phyloP scores from a whole-genome alignment of 2,797 vertebrate species.

The Hyperoplus lanceolatus region DNA sequence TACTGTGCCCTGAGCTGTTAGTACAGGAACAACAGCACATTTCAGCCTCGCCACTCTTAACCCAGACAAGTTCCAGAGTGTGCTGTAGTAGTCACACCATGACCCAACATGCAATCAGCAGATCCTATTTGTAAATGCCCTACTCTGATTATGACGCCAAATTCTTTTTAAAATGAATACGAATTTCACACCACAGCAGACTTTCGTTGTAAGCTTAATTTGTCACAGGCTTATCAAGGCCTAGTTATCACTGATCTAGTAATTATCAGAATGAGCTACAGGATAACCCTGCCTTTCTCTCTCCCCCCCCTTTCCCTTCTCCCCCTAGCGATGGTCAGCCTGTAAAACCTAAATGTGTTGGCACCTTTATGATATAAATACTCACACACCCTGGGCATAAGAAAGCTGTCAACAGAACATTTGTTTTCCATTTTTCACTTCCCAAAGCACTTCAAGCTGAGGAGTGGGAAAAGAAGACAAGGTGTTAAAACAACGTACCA shows the following conservation, averaged over 20 bases:
- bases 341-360: constrained; percentile 85
- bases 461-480: constrained; percentile 81
- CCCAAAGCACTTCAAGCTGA: constrained; percentile 90
- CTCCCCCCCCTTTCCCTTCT: constrained; percentile 49
- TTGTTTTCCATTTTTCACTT: constrained; percentile 99
- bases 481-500: constrained; percentile 82
- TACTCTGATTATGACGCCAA: constrained; percentile 31
- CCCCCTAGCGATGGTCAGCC: constrained; percentile 77
- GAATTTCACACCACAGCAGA: constrained; percentile 57
- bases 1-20: constrained; percentile 12
- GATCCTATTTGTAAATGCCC: constrained; percentile 37
- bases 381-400: constrained; percentile 95
- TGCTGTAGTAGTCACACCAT: constrained; percentile 13
- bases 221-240: constrained; percentile 67
- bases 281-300: constrained; percentile 63
- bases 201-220: constrained; percentile 62
- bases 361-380: constrained; percentile 90
- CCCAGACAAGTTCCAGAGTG: constrained; percentile 17
- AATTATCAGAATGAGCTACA: constrained; percentile 80
- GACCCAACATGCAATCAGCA: constrained; percentile 33
- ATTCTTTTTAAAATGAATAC: constrained; percentile 42
- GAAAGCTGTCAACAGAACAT: constrained; percentile 96
- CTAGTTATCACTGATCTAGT: constrained; percentile 65
- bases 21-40: not conserved
- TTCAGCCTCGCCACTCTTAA: constrained; percentile 1